These are phyloP conservation scores for Xanthostigma xanthostigma DNA, from an alignment of 2,888 invertebrate species.

Conservation along the genomic window DNA sequence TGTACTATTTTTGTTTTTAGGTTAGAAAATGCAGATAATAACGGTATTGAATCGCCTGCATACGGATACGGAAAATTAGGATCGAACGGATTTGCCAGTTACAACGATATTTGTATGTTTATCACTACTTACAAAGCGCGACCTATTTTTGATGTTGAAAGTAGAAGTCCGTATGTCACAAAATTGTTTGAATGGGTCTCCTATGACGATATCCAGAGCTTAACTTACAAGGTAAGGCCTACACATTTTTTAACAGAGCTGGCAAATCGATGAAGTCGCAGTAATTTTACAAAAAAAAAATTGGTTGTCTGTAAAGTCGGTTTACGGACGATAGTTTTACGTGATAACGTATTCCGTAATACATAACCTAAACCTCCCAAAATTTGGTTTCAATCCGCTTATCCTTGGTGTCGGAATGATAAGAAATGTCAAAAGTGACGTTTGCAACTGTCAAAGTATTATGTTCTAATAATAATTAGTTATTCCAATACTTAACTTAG, in stretches of 20 bases:
- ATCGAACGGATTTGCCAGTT: constrained; percentile 50
- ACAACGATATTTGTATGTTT: constrained; percentile 54
- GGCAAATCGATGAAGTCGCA: constrained; percentile 7
- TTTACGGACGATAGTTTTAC: no score
- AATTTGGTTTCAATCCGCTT: no score
- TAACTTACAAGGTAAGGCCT: constrained; percentile 46
- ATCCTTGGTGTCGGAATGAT: no score
- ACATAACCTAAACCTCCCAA: no score
- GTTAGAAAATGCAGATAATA: constrained; percentile 50
- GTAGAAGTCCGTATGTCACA: constrained; percentile 63
- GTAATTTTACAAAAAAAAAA: neutral
- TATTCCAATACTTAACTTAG: no score
- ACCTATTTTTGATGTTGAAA: constrained; percentile 46
- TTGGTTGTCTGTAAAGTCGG: no score
- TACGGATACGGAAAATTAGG: constrained; percentile 54
- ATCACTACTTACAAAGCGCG: constrained; percentile 35
- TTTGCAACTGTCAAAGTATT: no score
- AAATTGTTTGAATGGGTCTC: constrained; percentile 65
- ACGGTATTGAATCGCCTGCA: constrained; percentile 54
- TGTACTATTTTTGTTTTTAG: constrained; percentile 22
- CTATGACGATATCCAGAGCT: constrained; percentile 58
- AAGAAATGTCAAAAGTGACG: no score
- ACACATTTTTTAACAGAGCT: neutral
- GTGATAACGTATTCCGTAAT: no score
- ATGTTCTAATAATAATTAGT: no score